A percentile compares a stretch with the other conserved stretches of the same genome.
phyloP scores from a whole-genome alignment of 2,888 invertebrate species.

The Cosmia pyralina region DNA sequence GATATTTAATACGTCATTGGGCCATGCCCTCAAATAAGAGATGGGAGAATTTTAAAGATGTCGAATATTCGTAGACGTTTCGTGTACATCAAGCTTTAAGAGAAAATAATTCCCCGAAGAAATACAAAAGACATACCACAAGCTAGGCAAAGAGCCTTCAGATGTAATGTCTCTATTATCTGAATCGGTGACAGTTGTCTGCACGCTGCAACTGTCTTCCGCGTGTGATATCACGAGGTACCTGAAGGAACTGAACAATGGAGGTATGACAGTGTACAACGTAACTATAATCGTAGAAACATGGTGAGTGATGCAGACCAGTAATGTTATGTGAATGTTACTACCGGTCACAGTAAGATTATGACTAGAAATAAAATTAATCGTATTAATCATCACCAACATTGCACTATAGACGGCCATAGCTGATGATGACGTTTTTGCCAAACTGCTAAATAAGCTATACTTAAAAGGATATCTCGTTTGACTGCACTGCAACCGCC shows the following conservation, averaged over 20 bases:
- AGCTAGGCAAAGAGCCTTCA: slow-evolving; percentile 3
- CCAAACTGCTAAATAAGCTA: background rate
- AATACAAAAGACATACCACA: slow-evolving; percentile 24
- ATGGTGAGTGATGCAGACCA: background rate
- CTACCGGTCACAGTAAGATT: slow-evolving; percentile 9
- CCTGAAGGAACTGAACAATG: slow-evolving; percentile 39
- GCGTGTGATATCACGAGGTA: slow-evolving; percentile 33
- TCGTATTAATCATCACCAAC: background rate
- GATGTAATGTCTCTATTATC: slow-evolving; percentile 36
- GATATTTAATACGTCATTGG: too few species aligned
- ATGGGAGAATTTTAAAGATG: background rate
- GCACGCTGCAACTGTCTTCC: slow-evolving; percentile 31
- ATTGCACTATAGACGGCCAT: background rate
- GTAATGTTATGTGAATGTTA: slow-evolving; percentile 2
- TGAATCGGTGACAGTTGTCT: slow-evolving; percentile 36
- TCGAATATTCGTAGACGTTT: background rate
- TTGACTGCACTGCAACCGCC: background rate
- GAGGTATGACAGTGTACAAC: slow-evolving; percentile 8
- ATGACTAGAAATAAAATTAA: background rate
- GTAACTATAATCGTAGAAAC: slow-evolving; percentile 14
- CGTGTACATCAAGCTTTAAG: background rate
- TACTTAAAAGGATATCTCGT: background rate
- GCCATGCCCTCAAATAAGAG: background rate
- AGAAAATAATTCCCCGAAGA: background rate
- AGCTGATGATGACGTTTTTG: background rate